Base-by-base conservation (phyloP, 2,888 invertebrate genomes). In the Megastigmus dorsalis region DNA sequence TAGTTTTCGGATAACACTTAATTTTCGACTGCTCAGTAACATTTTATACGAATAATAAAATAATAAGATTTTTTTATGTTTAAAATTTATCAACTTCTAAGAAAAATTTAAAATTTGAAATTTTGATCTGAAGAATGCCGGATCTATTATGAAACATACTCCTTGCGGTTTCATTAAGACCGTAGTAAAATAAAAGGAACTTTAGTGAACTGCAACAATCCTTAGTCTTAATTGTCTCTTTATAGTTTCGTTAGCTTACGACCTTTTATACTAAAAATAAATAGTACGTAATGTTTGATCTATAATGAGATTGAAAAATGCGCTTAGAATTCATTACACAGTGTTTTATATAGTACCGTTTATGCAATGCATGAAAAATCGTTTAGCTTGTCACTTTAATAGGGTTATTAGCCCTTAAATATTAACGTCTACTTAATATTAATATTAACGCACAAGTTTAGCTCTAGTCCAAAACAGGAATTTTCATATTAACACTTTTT, bases 241-340 rank as follows among this genome's bases (percentile, higher is more conserved):
- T 55, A 60, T 75, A 66, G 54, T 69, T 60, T 54, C 15, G 48
- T 52, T 50, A 62, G 62, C 36, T 36, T 48, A 55, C 69, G 73
- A 70, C 76, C 73, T 76, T 76, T 70, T 55, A 48, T 23, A 15
- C 76, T 76, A 76, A 69, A 76, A 76, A 76, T 76, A 76, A 73
- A 68, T 63, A 59, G 69, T 60, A 66, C 60, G 68, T 73, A 69
- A 76, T 76, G 26, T 60, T 45, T 55, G 59, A 65, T 73, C 69
- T 73, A 70, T 70, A 76, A 66, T 28, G 50, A 69, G 63, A 68
- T 63, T 66, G 28, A 50, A 72, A 75, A 76, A 65, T 68, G 18
- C 52, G 23, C 38, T 57, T 45, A 33, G 15, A 38, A 43, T 62
- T 70, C 23, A 48, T 60, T n/a, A 33, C 1, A 48, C 38, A 57